These are phyloP conservation scores for Crenuchus spilurus DNA, from an alignment of 2,797 vertebrate genomes.

Conservation along the genomic window DNA sequence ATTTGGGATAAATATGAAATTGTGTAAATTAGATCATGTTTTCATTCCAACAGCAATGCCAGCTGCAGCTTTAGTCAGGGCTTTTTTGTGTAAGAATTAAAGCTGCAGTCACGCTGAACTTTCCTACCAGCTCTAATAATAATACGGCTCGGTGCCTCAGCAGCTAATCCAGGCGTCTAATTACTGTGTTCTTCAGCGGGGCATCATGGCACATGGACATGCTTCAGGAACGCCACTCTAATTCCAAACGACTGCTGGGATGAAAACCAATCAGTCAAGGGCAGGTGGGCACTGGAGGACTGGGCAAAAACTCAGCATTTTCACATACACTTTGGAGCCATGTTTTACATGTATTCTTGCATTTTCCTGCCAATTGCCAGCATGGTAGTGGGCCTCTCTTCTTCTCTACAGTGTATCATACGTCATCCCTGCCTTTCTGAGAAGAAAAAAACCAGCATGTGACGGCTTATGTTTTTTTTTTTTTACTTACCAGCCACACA, in stretches of 20 bases:
- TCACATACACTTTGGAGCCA: not conserved
- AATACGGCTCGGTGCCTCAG: not conserved
- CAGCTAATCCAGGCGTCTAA: conserved; percentile 8
- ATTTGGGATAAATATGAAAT: not conserved
- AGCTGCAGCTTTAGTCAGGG: not conserved
- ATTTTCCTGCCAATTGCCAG: not conserved
- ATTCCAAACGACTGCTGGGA: conserved; percentile 3
- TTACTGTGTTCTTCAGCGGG: conserved; percentile 5
- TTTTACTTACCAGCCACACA: not conserved
- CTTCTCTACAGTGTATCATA: not conserved
- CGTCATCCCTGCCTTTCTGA: not conserved
- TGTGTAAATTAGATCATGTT: not conserved
- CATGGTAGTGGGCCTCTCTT: not conserved
- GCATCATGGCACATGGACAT: not conserved
- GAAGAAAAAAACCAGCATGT: not conserved
- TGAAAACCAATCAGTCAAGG: conserved; percentile 21
- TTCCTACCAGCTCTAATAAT: conserved; percentile 8
- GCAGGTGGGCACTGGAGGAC: not conserved
- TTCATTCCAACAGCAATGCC: not conserved
- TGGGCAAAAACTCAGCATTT: conserved; percentile 7
- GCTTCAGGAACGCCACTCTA: not conserved
- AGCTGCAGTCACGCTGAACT: conserved; percentile 7
- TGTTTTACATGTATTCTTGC: not conserved
- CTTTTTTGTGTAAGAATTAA: conserved; percentile 19
- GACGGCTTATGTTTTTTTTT: not conserved